phyloP scores from a whole-genome alignment of 2,888 invertebrate genomes.

The Pediacus dermestoides region DNA sequence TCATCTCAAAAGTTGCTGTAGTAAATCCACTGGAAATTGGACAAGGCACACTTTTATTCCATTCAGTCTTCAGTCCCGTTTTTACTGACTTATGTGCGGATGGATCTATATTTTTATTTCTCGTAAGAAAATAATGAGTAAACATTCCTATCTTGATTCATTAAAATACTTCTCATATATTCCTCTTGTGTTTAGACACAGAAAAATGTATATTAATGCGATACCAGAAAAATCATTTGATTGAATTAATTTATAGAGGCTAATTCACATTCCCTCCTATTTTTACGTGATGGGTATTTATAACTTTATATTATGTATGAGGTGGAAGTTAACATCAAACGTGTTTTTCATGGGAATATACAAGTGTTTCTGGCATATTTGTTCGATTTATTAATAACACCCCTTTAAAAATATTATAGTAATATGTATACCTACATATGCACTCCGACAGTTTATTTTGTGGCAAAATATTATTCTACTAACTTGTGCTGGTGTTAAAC shows the following conservation, averaged over 20 bases:
- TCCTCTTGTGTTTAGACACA: conserved; percentile 1
- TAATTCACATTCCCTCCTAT: conserved; percentile 5
- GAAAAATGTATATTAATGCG: conserved; percentile 10
- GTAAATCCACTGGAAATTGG: conserved; percentile 18
- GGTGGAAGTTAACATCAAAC: no score
- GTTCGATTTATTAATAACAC: no score
- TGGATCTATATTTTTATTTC: conserved; percentile 12
- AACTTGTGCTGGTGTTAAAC: conserved; percentile 2
- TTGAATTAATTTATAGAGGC: conserved; percentile 14
- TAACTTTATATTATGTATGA: no score
- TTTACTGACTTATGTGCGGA: conserved; percentile 12
- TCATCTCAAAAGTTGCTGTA: conserved; percentile 17
- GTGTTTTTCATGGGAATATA: no score
- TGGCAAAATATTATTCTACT: conserved; percentile 5
- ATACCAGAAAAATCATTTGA: conserved; percentile 11
- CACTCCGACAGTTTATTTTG: no score
- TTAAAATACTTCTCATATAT: conserved; percentile 31
- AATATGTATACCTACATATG: no score
- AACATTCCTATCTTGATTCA: conserved; percentile 30
- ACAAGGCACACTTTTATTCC: conserved; percentile 20
- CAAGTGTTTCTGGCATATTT: no score
- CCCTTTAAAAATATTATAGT: no score
- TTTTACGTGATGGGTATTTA: no score
- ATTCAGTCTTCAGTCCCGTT: conserved; percentile 13
- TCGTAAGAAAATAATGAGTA: conserved; percentile 31